Evolutionary conservation across 2,888 invertebrate genomes (phyloP).

Genomic region (Drosophila testacea): DNA sequence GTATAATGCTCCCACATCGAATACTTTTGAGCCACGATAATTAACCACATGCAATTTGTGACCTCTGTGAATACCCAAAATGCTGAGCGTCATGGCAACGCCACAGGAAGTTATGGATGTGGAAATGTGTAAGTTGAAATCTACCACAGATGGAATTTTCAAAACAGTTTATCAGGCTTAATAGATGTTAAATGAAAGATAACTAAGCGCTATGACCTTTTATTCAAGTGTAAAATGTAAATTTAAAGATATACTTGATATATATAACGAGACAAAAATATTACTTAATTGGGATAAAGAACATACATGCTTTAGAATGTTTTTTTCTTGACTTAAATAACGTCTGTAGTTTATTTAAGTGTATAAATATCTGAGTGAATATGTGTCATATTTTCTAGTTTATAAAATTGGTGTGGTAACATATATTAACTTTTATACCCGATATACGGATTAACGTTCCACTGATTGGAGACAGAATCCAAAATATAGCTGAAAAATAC

Average conservation of each 20-base stretch:
- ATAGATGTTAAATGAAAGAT: neutral
- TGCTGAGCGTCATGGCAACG: slow-evolving; percentile 51
- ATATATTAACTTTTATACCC: too few relatives aligned
- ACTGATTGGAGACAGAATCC: too few relatives aligned
- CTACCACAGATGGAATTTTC: neutral
- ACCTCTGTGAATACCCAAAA: slow-evolving; percentile 12
- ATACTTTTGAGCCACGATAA: slow-evolving; percentile 2
- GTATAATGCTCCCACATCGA: slow-evolving; percentile 30
- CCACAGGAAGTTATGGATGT: slow-evolving; percentile 43
- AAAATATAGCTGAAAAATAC: too few relatives aligned
- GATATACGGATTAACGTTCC: too few relatives aligned
- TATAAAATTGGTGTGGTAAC: too few relatives aligned
- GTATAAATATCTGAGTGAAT: too few relatives aligned
- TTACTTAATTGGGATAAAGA: too few relatives aligned
- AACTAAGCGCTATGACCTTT: neutral
- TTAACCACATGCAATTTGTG: slow-evolving; percentile 4
- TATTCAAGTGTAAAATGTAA: neutral
- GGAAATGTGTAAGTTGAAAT: slow-evolving; percentile 51
- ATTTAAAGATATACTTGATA: neutral
- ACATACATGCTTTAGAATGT: too few relatives aligned
- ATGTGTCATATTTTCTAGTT: too few relatives aligned
- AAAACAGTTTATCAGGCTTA: neutral
- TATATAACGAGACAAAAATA: too few relatives aligned
- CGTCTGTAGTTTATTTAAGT: too few relatives aligned
- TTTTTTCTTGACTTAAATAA: too few relatives aligned